Evolutionary conservation across 2,797 vertebrate species (phyloP), one percentile per base, ranked within the genome.

Genomic region (Sandelia bainsii): DNA sequence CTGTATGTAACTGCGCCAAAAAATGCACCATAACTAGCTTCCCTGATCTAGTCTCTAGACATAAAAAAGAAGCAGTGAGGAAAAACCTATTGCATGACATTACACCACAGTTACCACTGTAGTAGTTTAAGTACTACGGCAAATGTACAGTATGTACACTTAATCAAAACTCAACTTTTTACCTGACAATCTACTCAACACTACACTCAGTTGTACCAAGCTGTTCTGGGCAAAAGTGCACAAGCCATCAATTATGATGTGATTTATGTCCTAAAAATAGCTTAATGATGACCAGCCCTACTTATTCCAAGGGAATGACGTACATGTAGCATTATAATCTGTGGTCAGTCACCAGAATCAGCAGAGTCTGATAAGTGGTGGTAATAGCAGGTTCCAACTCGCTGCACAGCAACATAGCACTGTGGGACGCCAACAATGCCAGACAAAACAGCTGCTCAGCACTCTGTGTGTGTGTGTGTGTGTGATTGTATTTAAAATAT

Each of bases 371-470:
- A 64, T 75, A 75, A 75, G 63, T 69, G 81, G 51, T 71, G 67
- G 85, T 81, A 88, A 83, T 78, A 77, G 79, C 71, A 84, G 79
- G 83, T 84, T 91, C 42, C 78, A 69, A 48, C 74, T 77, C n/a
- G 25, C 80, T 71, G 75, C 80, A 72, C 77, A 46, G 78, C 86
- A 72, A 65, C 68, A 56, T 58, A 62, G 78, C 72, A 32, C 37
- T 0, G 67, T 62, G 65, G 79, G 70, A 57, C 17, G 12, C 62
- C 75, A 51, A 45, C 46, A 8, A 49, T 39, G 51, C 76, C 77
- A 73, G 61, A 73, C 70, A 79, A 89, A 89, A 85, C 86, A 90
- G 85, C 76, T 77, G 84, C 80, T 92, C 85, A 82, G 84, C 87
- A 85, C 70, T 86, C 70, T 84, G 14, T 32, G 69, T 44, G 49